These are phyloP conservation scores for Epiblema foenella DNA, from an alignment of 2,888 invertebrate species.

Conservation along the genomic window DNA sequence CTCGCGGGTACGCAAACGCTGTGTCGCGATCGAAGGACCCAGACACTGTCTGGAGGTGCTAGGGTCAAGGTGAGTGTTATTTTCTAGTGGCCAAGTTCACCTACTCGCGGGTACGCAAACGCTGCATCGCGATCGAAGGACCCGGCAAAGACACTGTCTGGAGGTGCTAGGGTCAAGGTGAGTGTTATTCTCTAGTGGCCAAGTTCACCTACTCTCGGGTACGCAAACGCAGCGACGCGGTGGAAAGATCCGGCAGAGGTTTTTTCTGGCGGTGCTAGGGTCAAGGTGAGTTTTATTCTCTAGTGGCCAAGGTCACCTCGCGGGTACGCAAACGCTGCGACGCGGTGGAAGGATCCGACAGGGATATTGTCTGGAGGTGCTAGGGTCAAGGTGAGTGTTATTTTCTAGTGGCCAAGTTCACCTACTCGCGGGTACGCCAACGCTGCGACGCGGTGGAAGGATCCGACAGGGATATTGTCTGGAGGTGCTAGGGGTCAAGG, in stretches of 20 bases:
- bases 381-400: background rate
- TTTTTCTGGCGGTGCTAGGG: constrained; percentile 88
- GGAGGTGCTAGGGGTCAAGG: background rate
- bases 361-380: background rate
- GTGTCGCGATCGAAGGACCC: constrained; percentile 96
- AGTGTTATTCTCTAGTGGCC: too few relatives aligned
- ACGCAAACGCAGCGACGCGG: constrained; percentile 90
- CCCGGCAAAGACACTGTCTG: background rate
- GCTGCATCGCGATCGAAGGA: too few relatives aligned
- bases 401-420: background rate
- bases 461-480: background rate
- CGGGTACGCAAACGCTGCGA: background rate
- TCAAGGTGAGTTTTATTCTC: constrained; percentile 64
- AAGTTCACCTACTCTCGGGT: constrained; percentile 91
- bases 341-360: background rate
- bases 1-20: constrained; percentile 86
- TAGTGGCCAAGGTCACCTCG: background rate
- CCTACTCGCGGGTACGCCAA: background rate
- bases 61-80: constrained; percentile 78
- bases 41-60: constrained; percentile 95
- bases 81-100: too few relatives aligned
- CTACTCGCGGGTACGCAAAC: too few relatives aligned
- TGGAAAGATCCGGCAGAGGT: constrained; percentile 77
- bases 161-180: background rate
- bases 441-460: background rate